Evolutionary conservation across 2,113 vertebrate genomes (phyloP), one percentile per base, ranked within the genome.

Genomic region (Strix aluco): DNA sequence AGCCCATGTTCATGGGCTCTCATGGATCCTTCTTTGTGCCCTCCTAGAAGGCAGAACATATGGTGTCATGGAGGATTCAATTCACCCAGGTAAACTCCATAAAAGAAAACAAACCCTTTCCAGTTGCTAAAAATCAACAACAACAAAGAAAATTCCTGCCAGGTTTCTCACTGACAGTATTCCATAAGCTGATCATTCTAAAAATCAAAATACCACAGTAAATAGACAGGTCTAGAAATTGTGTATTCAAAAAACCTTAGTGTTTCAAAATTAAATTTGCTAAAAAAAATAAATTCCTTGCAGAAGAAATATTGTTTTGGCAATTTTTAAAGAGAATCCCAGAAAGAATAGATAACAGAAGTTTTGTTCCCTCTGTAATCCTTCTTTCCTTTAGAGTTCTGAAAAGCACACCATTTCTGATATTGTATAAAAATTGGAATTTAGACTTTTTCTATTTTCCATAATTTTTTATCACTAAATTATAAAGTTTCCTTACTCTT

Each of bases 71-170:
- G 32, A 59, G 14, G 10, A 73, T 63, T 77, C 32, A 67, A 22
- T 54, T 11, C 25, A 73, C 6, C 1, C 7, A 36, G 32, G 5
- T 29, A 32, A 67, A 61, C 2, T 10, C 3, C 3, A 46, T 51
- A 86, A 85, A 51, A 36, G 42, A 71, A 87, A 77, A 38, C 1
- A 71, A 73, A 47, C 2, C 4, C 16, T 25, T 34, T 67, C 14
- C 27, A 54, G 22, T 2, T 1, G 0, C 13, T 61, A 71, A 81
- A 59, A 66, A 18, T 0, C 2, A 44, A 3, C 1, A 38, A 18
- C 10, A 67, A 15, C 5, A 49, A 52, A 34, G 54, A 44, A 47
- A 34, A 5, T 1, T 91, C 5, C 38, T 62, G 5, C 3, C 10
- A n/a, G 15, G 15, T 59, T 88, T 92, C 26, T 30, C 22, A 29